These are phyloP conservation scores for pig (Sus scrofa) DNA, from an alignment of 2,113 vertebrate genomes.

Conservation along the genomic window DNA sequence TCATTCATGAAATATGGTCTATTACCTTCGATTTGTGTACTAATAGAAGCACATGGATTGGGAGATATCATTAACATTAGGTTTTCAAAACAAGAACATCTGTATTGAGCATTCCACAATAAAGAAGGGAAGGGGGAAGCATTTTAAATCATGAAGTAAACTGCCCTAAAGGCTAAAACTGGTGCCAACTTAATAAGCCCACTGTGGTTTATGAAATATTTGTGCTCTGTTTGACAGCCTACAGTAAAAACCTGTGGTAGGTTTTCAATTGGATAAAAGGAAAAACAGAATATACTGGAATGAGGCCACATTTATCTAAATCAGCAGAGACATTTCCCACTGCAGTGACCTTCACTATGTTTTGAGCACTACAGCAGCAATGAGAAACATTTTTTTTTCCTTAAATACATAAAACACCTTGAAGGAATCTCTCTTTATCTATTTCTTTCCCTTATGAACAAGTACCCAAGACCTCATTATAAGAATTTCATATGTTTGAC, in stretches of 20 bases:
- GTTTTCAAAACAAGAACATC: conserved; percentile 68
- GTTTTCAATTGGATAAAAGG: conserved; percentile 84
- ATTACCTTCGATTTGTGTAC: neutral
- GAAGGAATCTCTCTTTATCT: conserved; percentile 76
- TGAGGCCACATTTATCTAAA: conserved; percentile 85
- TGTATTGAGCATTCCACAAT: conserved; percentile 51
- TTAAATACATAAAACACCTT: conserved; percentile 69
- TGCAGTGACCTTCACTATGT: conserved; percentile 84
- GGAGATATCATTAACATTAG: neutral
- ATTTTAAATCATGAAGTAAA: conserved; percentile 64
- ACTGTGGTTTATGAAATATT: conserved; percentile 83
- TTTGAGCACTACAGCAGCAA: conserved; percentile 75
- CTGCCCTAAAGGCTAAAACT: conserved; percentile 78
- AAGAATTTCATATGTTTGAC: conserved; percentile 79
- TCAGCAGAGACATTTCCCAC: conserved; percentile 81
- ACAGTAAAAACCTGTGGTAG: conserved; percentile 79
- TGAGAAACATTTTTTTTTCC: conserved; percentile 66
- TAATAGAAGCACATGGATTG: neutral
- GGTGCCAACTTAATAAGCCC: conserved; percentile 80
- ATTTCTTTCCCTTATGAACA: conserved; percentile 73
- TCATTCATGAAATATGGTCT: neutral
- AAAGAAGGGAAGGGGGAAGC: neutral
- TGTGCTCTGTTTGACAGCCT: conserved; percentile 79
- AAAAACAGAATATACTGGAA: conserved; percentile 81
- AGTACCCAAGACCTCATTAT: conserved; percentile 80